These are phyloP conservation scores for Desmophyllum pertusum DNA, from an alignment of 92 coral and sea anemone species.

Conservation along the genomic window DNA sequence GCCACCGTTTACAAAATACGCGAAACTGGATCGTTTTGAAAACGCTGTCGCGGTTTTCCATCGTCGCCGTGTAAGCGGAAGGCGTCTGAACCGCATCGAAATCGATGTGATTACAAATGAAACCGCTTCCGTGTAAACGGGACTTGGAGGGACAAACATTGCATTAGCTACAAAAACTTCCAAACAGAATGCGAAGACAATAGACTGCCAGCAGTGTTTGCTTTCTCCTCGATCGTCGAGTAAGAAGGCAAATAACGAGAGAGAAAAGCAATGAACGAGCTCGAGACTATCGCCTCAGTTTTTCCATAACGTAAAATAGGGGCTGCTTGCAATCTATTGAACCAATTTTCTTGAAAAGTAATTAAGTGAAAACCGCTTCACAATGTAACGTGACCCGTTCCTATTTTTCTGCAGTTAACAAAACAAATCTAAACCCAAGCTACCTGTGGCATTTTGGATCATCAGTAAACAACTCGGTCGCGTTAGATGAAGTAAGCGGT, in stretches of 20 bases:
- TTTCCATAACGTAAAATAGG: not conserved
- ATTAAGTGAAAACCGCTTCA: not conserved
- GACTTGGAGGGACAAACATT: too few relatives aligned
- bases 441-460: constrained; percentile 73
- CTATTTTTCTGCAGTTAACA: constrained; percentile 33
- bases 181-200: not conserved
- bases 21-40: too few relatives aligned
- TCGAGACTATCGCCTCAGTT: not conserved
- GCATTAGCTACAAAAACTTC: not conserved
- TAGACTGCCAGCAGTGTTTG: not conserved
- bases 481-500: constrained; percentile 58
- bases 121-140: too few relatives aligned
- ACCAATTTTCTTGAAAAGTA: not conserved
- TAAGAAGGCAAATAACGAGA: not conserved
- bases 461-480: constrained; percentile 43
- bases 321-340: not conserved
- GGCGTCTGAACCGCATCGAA: too few relatives aligned
- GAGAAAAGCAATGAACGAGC: not conserved
- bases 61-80: too few relatives aligned
- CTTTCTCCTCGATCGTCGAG: too few relatives aligned
- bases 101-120: too few relatives aligned
- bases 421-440: constrained; percentile 49
- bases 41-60: too few relatives aligned
- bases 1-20: too few relatives aligned
- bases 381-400: too few relatives aligned